These are phyloP conservation scores for Anser cygnoides DNA, from an alignment of 2,113 vertebrate species.

Conservation along the genomic window DNA sequence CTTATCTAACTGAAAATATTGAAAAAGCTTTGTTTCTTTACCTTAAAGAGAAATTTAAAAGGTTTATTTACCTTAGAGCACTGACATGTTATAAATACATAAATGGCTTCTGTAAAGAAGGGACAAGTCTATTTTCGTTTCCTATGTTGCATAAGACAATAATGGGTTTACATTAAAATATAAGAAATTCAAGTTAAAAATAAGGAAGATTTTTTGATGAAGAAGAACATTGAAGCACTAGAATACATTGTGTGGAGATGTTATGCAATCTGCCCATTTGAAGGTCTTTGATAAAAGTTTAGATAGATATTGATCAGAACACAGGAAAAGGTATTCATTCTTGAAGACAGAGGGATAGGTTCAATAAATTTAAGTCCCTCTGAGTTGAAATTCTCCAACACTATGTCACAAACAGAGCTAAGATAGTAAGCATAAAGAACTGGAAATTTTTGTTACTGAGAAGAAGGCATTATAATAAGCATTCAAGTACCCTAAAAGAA, in stretches of 20 bases:
- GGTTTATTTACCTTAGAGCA: neutral
- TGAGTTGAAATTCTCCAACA: neutral
- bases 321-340: neutral
- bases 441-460: neutral
- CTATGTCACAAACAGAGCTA: neutral
- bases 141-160: neutral
- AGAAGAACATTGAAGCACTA: neutral
- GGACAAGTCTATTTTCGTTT: neutral
- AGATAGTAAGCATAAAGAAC: neutral
- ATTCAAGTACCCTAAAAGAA: neutral
- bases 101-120: neutral
- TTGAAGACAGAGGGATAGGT: neutral
- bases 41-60: neutral
- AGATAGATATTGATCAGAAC: conserved; percentile 29
- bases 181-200: neutral
- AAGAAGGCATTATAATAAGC: neutral
- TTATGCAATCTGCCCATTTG: neutral
- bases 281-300: neutral
- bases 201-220: neutral
- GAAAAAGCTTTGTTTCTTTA: neutral
- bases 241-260: neutral
- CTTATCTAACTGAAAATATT: neutral
- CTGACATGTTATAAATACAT: neutral
- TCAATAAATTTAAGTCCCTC: neutral
- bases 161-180: neutral